Conservation (phyloP, 2,113 vertebrate species). For the Strix aluco region DNA sequence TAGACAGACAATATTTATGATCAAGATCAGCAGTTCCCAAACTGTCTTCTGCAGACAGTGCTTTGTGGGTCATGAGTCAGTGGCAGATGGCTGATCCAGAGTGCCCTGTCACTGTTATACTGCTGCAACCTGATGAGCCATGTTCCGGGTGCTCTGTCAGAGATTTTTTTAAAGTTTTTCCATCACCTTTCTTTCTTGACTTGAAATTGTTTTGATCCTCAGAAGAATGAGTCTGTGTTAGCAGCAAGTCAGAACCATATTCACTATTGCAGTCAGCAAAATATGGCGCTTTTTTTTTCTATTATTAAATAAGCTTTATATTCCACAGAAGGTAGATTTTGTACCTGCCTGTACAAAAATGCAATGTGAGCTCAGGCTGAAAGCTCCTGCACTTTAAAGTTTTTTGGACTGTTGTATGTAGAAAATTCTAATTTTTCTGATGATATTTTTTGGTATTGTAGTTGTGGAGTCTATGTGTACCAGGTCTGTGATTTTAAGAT, state of each 20-base stretch:
- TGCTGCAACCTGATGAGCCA: neutral
- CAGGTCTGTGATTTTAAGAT: slow-evolving; percentile 50
- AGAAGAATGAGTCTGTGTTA: neutral
- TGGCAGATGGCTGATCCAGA: neutral
- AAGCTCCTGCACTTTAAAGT: neutral
- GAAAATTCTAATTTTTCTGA: neutral
- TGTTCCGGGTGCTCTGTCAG: neutral
- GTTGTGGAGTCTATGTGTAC: neutral
- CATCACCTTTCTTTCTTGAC: neutral
- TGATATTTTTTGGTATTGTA: neutral
- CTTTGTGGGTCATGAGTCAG: neutral
- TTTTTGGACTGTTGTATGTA: slow-evolving; percentile 7
- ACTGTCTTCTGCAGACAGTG: neutral
- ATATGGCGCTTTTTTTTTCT: neutral
- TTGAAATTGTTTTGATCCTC: neutral
- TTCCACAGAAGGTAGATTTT: neutral
- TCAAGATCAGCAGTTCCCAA: neutral
- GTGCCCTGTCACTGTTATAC: neutral
- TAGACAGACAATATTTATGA: neutral
- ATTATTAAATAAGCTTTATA: neutral
- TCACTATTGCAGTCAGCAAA: neutral
- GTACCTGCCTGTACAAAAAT: neutral
- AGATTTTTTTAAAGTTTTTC: neutral
- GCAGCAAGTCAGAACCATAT: neutral
- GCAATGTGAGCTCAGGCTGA: neutral